Evolutionary conservation across 2,113 vertebrate genomes (phyloP), one percentile per base, ranked within the genome.

Genomic region (Brachyhypopomus gauderio): DNA sequence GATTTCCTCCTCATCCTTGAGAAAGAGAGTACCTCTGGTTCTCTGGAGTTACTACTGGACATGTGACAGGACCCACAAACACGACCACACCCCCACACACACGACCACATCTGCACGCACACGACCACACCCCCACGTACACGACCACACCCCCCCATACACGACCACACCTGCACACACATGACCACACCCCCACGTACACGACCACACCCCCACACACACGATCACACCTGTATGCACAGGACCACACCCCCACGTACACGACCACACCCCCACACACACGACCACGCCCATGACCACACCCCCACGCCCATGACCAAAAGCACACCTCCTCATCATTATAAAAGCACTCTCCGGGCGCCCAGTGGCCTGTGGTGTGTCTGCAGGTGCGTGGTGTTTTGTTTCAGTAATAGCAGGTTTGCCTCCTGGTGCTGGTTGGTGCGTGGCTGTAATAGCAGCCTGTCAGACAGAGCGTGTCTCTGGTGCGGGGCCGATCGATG

Each of bases 391-490:
- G 75, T 56, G 79, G 27, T 70, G 75, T 82, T 81, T 69, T 85
- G 75, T 78, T 78, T 70, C 38, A 62, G 70, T 81, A 74, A 81
- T 70, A 81, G 22, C 36, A 45, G 72, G 70, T 74, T 84, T 78
- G 74, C 70, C 62, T 41, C 41, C 77, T 59, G 27, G 60, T 62
- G 79, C 84, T 78, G 63, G 71, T 55, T 78, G 17, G 30, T 30
- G 30, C 30, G 3, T 3, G 1, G 9, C 63, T 82, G 72, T 85
- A 85, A 82, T 76, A 85, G 75, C 77, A 48, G 64, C 58, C 38
- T 85, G 80, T 85, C 77, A 72, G 48, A 75, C 17, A 66, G 58
- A 59, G 72, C 72, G 11, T 76, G 80, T 82, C 80, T 82, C 45
- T 27, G 55, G 22, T 23, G 38, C 72, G 62, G 34, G 45, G 45